Base-by-base conservation (phyloP, 2,113 vertebrate species). In the Corythaixoides concolor region DNA sequence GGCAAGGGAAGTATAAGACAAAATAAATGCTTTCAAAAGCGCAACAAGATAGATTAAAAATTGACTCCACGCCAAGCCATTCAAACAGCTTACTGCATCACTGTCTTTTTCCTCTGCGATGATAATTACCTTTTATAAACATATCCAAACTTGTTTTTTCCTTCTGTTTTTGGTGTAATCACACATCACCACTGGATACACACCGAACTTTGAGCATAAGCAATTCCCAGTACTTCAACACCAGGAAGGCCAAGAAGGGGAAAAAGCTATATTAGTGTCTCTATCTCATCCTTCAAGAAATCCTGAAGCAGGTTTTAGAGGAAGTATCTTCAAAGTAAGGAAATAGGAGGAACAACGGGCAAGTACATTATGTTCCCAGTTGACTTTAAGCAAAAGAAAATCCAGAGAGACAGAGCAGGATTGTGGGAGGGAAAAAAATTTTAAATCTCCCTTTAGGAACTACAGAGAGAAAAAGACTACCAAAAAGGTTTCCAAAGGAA, bases 271-370 rank as follows among this genome's bases (percentile, higher is more conserved):
- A 88, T 80, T 85, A 45, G 69, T 73, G 62, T 50, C 88, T 68
- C 92, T 96, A 95, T 93, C 94, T 97, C 92, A 96, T 92, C 89
- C 91, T 75, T 93, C 95, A 97, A 95, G 94, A 97, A 94, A 95
- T 96, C 96, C 93, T 90, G 95, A 92, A 74, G 69, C 76, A 69
- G 32, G 37, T 76, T 96, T 95, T 76, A 92, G 60, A 96, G 95
- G 94, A 97, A 96, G 63, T 85, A 94, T 79, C 92, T 93, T 95
- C 96, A 96, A 97, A 96, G 96, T 91, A 90, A 92, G 94, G 95
- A 97, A 97, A 94, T 0, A 49, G 83, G 92, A 95, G 74, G 94
- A 95, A 94, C 88, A 75, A 87, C 74, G 0, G 86, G 53, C 52
- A 90, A 89, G 92, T 87, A 95, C 92, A 69, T 81, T 49, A 94